phyloP scores from a whole-genome alignment of 2,797 vertebrate species.

The Ceyx erithaca region DNA sequence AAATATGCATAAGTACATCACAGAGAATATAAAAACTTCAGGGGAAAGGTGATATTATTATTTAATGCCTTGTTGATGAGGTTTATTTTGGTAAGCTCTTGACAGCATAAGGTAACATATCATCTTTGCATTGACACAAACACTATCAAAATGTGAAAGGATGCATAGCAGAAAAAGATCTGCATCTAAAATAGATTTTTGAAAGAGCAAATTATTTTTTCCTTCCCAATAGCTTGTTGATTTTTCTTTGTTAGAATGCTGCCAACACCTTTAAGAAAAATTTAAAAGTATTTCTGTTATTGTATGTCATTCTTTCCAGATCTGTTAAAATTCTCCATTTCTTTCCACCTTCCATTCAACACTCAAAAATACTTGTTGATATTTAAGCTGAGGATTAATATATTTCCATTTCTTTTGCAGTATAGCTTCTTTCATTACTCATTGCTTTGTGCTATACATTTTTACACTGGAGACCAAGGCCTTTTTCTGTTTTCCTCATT shows the following conservation, averaged over 20 bases:
- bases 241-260: slow-evolving; percentile 53
- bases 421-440: slow-evolving; percentile 47
- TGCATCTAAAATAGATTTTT: slow-evolving; percentile 46
- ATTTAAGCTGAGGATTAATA: slow-evolving; percentile 17
- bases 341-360: neutral
- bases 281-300: slow-evolving; percentile 31
- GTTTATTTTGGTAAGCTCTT: slow-evolving; percentile 72
- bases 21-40: slow-evolving; percentile 67
- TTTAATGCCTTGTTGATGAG: slow-evolving; percentile 65
- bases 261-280: slow-evolving; percentile 51
- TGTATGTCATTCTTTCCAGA: slow-evolving; percentile 3
- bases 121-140: slow-evolving; percentile 54
- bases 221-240: neutral
- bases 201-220: slow-evolving; percentile 3
- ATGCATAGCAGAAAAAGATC: slow-evolving; percentile 32
- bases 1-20: slow-evolving; percentile 69
- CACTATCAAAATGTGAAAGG: slow-evolving; percentile 54
- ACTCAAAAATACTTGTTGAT: neutral
- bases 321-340: slow-evolving; percentile 30
- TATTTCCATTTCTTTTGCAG: slow-evolving; percentile 25
- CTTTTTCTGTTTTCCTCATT: slow-evolving; percentile 8
- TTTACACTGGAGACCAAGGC: neutral
- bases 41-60: slow-evolving; percentile 70
- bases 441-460: slow-evolving; percentile 11
- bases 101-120: slow-evolving; percentile 65